Percentiles rank a stretch among this genome's conserved stretches.
Conservation (phyloP, 2,113 vertebrate species). For the Leptobrachium ailaonicum region DNA sequence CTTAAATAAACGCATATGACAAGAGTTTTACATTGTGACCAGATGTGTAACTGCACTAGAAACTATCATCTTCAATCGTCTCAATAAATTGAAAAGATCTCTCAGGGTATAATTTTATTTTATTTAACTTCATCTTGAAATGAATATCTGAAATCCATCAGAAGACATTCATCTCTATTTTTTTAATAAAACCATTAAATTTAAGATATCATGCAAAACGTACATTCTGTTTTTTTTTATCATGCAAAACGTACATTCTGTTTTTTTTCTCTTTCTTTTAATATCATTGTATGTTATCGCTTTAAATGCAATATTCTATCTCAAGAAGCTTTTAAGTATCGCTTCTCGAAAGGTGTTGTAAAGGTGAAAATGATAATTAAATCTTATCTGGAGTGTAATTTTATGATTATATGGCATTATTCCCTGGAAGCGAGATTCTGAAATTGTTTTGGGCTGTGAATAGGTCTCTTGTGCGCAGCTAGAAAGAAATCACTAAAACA, state of each 20-base stretch:
- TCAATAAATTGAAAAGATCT: conserved; percentile 50
- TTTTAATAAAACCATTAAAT: conserved; percentile 59
- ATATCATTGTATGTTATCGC: conserved; percentile 61
- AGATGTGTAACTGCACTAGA: not conserved
- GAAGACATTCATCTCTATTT: conserved; percentile 57
- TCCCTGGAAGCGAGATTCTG: conserved; percentile 70
- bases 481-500: conserved; percentile 79
- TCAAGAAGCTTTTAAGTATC: conserved; percentile 71
- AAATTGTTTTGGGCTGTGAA: conserved; percentile 71
- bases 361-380: conserved; percentile 86
- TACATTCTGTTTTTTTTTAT: conserved; percentile 46
- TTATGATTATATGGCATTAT: conserved; percentile 77
- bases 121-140: conserved; percentile 55
- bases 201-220: conserved; percentile 55
- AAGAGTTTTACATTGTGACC: conserved; percentile 34
- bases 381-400: conserved; percentile 78
- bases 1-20: conserved; percentile 43
- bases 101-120: conserved; percentile 46
- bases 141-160: conserved; percentile 61
- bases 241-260: conserved; percentile 50
- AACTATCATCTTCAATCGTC: conserved; percentile 33
- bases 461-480: conserved; percentile 69
- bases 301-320: conserved; percentile 61
- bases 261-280: conserved; percentile 62
- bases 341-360: conserved; percentile 75